Evolutionary conservation across 2,113 vertebrate species (phyloP).

Genomic region (Herpailurus yagouaroundi): DNA sequence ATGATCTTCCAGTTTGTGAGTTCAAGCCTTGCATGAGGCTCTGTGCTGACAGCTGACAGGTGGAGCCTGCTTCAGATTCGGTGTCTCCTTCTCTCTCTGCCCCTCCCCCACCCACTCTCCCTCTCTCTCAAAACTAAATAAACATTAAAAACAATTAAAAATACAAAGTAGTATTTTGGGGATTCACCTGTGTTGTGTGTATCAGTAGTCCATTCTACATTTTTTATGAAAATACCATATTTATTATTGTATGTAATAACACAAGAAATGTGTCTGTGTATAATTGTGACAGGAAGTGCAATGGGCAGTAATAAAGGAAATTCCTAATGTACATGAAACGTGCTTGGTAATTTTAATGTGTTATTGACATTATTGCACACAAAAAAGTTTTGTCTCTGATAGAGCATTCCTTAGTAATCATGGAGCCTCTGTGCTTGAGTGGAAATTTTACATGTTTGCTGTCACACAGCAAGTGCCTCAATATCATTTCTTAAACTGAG

Average conservation of each 20-base stretch:
- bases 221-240: neutral
- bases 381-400: neutral
- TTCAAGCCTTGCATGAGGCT: no score
- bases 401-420: neutral
- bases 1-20: no score
- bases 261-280: neutral
- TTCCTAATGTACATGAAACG: neutral
- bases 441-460: neutral
- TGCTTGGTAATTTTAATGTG: neutral
- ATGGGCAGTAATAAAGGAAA: neutral
- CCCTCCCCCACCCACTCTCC: fast-evolving
- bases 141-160: no score
- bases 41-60: no score
- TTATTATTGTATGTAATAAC: neutral
- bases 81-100: no score
- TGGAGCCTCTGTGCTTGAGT: neutral
- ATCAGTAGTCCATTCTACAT: neutral
- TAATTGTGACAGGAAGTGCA: neutral
- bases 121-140: no score
- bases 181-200: neutral
- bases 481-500: neutral
- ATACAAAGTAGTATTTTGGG: neutral
- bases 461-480: neutral
- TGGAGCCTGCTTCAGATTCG: neutral
- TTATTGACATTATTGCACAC: neutral